Base-by-base conservation (phyloP, 2,113 vertebrate species). In the Cottus gobio region DNA sequence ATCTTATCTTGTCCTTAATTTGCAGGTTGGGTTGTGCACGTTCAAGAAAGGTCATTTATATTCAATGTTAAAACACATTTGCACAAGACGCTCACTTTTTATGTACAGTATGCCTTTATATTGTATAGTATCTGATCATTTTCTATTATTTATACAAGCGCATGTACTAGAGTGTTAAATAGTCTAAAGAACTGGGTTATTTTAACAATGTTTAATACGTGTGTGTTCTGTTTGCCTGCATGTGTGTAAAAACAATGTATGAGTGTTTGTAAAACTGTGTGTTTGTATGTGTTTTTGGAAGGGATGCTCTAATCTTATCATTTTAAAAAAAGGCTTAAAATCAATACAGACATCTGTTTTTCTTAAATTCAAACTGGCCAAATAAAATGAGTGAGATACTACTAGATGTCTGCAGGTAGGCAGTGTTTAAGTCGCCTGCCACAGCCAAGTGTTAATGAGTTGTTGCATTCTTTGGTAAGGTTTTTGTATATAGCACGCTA, bases 101-200 rank as follows among this genome's bases (percentile, higher is more conserved):
- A 84, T 92, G 88, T 93, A 90, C 74, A 84, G 81, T 87, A 89
- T 86, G 85, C 72, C 46, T 94, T 94, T 93, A 65, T 90, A 92
- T 79, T 91, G 80, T 93, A 85, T 90, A 82, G 57, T 84, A 81
- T 82, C 48, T 78, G 66, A 83, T 77, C 63, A 78, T 91, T 91
- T 93, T 93, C 66, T 92, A 91, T 93, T 88, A 91, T 94, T 95
- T 92, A 87, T 91, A 94, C 80, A 79, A 83, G 62, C 15, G 93
- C 93, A 95, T 94, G 93, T 88, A 81, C 76, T 88, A 88, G 60
- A 87, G 79, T 89, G 76, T 86, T 74, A 73, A 83, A 79, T 88
- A 82, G 86, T 80, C 68, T 84, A 66, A 89, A 52, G 65, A 36
- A 76, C 62, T 79, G 83, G 63, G 77, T 76, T 54, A 82, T 86